These are phyloP conservation scores for Salticus scenicus DNA, from an alignment of 2,888 invertebrate genomes.

Conservation along the genomic window DNA sequence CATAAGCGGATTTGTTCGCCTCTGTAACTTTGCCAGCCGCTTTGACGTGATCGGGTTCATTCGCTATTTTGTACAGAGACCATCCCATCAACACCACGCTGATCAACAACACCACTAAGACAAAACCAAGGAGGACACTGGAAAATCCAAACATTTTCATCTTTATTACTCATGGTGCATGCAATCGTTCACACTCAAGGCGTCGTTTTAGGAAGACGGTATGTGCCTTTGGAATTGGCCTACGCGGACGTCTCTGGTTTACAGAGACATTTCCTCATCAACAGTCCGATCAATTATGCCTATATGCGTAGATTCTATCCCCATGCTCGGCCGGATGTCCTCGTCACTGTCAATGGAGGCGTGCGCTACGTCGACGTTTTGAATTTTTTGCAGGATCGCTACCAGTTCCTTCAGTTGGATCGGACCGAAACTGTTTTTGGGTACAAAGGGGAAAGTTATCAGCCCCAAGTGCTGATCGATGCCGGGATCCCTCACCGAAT, in stretches of 20 bases:
- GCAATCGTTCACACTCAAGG: conserved; percentile 28
- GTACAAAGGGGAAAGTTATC: conserved; percentile 19
- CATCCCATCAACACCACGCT: too few relatives aligned
- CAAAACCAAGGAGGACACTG: too few relatives aligned
- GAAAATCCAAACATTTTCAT: too few relatives aligned
- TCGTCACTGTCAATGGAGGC: background rate
- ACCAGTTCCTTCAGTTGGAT: background rate
- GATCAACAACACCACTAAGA: too few relatives aligned
- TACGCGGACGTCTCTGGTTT: background rate
- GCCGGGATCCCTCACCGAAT: background rate
- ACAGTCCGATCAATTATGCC: background rate
- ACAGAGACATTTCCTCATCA: background rate
- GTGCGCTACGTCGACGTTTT: background rate
- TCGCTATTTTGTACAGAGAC: too few relatives aligned
- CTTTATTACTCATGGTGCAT: too few relatives aligned
- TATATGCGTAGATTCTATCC: background rate
- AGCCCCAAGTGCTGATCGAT: background rate
- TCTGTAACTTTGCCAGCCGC: too few relatives aligned
- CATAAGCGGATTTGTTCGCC: too few relatives aligned
- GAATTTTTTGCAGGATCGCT: background rate
- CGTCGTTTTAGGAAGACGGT: background rate
- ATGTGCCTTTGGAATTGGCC: conserved; percentile 3
- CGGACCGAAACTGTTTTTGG: background rate
- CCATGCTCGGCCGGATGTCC: background rate
- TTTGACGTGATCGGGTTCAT: too few relatives aligned